A percentile compares a stretch with the other conserved stretches of the same genome.
Evolutionary conservation across 53 echinoderm and acorn worm species (phyloP).

Genomic region (Echinometra lucunter): DNA sequence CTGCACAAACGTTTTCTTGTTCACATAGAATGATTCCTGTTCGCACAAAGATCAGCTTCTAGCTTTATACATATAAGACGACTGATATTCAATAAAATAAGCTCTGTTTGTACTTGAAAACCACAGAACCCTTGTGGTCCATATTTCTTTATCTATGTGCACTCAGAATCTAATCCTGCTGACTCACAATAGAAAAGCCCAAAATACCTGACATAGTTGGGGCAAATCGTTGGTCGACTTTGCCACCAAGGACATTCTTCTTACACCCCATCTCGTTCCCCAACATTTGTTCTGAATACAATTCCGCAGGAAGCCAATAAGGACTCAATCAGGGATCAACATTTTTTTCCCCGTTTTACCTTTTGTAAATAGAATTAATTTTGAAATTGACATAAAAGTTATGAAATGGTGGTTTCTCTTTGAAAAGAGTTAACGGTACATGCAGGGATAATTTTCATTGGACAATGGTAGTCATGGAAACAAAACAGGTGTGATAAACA

Average conservation of each 20-base stretch:
- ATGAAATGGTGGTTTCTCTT: not conserved
- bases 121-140: not conserved
- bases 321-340: not conserved
- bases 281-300: not conserved
- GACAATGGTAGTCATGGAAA: constrained; percentile 5
- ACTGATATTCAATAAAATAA: not conserved
- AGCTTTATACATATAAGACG: not conserved
- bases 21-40: not conserved
- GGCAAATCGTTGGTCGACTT: constrained; percentile 7
- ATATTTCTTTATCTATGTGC: not conserved
- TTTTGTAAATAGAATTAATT: not conserved
- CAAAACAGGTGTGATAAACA: constrained; percentile 30
- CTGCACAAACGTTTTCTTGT: not conserved
- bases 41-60: not conserved
- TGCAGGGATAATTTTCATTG: not conserved
- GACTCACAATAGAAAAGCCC: not conserved
- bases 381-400: constrained; percentile 17
- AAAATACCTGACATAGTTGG: constrained; percentile 40
- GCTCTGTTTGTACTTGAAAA: not conserved
- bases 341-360: constrained; percentile 26
- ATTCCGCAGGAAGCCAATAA: not conserved
- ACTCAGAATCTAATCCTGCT: not conserved
- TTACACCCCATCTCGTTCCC: not conserved
- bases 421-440: not conserved
- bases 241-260: not conserved